Conservation (phyloP, 2,888 invertebrate genomes). For the Polylopha cassiicola region DNA sequence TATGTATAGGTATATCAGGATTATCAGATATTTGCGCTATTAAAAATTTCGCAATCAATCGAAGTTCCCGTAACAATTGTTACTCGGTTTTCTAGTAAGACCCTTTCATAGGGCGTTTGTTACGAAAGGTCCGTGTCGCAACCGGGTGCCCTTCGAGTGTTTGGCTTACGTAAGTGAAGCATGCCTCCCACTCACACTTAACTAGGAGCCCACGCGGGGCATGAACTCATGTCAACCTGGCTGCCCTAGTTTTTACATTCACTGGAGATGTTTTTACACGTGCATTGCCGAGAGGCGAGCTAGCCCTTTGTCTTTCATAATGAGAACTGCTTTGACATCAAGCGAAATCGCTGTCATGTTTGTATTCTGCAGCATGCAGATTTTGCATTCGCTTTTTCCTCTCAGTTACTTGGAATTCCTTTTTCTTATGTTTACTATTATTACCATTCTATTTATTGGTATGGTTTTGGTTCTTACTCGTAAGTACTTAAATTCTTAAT, state of each 20-base stretch:
- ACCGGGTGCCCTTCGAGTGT: conserved; percentile 70
- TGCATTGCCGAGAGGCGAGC: conserved; percentile 29
- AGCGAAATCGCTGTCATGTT: conserved; percentile 3
- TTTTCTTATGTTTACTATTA: too few species aligned
- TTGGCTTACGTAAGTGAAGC: conserved; percentile 60
- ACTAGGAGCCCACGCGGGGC: conserved; percentile 60
- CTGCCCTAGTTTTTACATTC: conserved; percentile 60
- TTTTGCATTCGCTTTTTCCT: too few species aligned
- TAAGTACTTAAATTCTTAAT: too few species aligned
- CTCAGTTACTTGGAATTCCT: too few species aligned
- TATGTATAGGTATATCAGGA: too few species aligned
- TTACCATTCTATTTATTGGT: too few species aligned
- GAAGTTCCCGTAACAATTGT: conserved; percentile 13
- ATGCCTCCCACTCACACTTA: conserved; percentile 57
- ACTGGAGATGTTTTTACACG: conserved; percentile 39
- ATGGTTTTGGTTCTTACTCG: too few species aligned
- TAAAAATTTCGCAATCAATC: too few species aligned
- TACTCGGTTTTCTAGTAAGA: conserved; percentile 23
- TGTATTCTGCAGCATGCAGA: too few species aligned
- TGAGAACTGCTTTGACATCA: conserved; percentile 2
- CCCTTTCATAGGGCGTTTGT: conserved; percentile 47
- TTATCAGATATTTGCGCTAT: too few species aligned
- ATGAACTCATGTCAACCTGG: conserved; percentile 63
- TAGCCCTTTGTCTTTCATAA: conserved; percentile 9
- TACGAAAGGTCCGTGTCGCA: conserved; percentile 59